Conservation (phyloP, 1,140 invertebrate species). For the Marisa cornuarietis region DNA sequence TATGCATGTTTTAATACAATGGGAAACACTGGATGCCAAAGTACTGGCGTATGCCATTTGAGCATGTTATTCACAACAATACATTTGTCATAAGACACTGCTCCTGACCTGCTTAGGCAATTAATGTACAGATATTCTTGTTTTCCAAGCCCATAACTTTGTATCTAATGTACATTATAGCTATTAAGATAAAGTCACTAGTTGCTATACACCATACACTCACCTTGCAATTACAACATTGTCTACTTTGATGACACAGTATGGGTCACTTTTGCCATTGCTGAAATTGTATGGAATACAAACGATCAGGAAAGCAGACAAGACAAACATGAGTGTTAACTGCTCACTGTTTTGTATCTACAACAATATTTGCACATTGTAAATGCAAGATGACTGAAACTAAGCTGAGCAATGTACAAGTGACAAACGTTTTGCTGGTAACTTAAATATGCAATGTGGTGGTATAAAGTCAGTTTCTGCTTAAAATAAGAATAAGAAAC, state of each 20-base stretch:
- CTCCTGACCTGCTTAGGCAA: background rate
- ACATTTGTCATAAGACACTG: background rate
- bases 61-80: background rate
- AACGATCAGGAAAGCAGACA: background rate
- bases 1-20: background rate
- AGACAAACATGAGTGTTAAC: background rate
- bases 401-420: too few relatives aligned
- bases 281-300: conserved; percentile 33
- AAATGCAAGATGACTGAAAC: background rate
- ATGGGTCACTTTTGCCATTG: conserved; percentile 49
- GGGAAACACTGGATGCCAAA: background rate
- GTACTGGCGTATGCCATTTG: background rate
- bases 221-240: conserved; percentile 49
- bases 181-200: background rate
- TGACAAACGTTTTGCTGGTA: too few relatives aligned
- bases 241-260: conserved; percentile 51
- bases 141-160: background rate
- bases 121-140: background rate
- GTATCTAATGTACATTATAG: background rate
- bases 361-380: background rate
- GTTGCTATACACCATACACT: background rate
- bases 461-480: too few relatives aligned
- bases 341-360: background rate
- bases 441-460: too few relatives aligned
- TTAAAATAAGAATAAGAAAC: too few relatives aligned